A percentile compares a stretch with the other conserved stretches of the same genome.
phyloP scores from a whole-genome alignment of 2,797 vertebrate species.

The Danio tinwini region DNA sequence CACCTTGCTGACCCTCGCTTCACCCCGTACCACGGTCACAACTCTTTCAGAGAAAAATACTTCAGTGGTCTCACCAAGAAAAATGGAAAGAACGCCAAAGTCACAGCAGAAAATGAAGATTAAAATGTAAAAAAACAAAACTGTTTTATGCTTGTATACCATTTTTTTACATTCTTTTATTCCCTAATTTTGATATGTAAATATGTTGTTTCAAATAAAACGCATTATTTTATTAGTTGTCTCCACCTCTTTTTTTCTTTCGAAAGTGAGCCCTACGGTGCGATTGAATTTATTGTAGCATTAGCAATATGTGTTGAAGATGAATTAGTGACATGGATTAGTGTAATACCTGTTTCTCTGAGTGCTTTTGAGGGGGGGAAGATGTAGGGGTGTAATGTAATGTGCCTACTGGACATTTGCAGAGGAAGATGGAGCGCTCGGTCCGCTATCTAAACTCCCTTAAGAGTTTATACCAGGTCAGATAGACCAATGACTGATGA shows the following conservation, averaged over 20 bases:
- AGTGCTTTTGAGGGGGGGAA: conserved; percentile 33
- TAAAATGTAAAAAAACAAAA: conserved; percentile 34
- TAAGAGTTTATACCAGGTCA: conserved; percentile 29
- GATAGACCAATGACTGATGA: conserved; percentile 54
- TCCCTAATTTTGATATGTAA: neutral
- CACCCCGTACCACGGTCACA: conserved; percentile 89
- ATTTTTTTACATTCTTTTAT: conserved; percentile 23
- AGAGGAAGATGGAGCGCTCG: conserved; percentile 55
- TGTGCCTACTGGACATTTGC: conserved; percentile 58
- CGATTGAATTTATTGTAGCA: conserved; percentile 47
- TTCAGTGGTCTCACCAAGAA: conserved; percentile 94
- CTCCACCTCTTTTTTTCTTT: conserved; percentile 19
- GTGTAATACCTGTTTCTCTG: conserved; percentile 42
- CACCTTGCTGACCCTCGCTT: conserved; percentile 77
- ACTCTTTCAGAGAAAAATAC: conserved; percentile 97
- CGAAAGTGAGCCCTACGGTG: conserved; percentile 22
- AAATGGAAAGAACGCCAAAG: conserved; percentile 72
- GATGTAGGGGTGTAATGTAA: conserved; percentile 48
- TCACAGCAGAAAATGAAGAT: conserved; percentile 59
- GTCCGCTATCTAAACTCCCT: conserved; percentile 57
- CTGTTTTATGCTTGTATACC: conserved; percentile 17
- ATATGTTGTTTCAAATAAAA: conserved; percentile 49
- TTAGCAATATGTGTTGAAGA: conserved; percentile 55
- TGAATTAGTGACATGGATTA: conserved; percentile 57
- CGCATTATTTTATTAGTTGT: conserved; percentile 1